Conservation (phyloP, 2,888 invertebrate genomes). For the Andricus curvator region DNA sequence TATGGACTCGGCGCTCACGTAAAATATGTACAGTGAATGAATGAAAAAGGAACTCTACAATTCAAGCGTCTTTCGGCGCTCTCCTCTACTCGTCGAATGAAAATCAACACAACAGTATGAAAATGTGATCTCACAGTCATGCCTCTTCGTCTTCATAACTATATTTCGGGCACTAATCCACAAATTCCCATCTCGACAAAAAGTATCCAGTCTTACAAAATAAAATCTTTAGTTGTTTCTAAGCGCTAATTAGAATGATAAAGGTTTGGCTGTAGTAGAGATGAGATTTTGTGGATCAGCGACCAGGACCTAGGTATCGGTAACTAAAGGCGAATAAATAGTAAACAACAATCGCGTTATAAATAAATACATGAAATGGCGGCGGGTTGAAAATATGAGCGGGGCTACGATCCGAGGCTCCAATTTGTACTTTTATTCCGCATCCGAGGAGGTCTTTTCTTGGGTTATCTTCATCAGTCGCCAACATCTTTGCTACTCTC, state of each 20-base stretch:
- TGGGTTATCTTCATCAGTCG: conserved; percentile 20
- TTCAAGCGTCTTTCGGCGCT: background rate
- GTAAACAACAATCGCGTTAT: conserved; percentile 18
- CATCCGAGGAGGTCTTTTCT: conserved; percentile 47
- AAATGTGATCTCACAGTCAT: conserved; percentile 34
- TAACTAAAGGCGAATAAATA: conserved; percentile 60
- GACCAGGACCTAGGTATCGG: conserved; percentile 45
- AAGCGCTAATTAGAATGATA: conserved; percentile 21
- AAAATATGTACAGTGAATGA: conserved; percentile 32
- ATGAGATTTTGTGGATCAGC: conserved; percentile 26
- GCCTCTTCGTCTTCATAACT: conserved; percentile 39
- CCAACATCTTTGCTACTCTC: conserved; percentile 23
- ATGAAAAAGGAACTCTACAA: conserved; percentile 30
- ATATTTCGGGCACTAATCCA: conserved; percentile 23
- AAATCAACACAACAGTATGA: conserved; percentile 34
- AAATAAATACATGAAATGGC: conserved; percentile 58
- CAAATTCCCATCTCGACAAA: conserved; percentile 22
- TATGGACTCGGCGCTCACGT: conserved; percentile 20
- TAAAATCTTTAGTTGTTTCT: conserved; percentile 34
- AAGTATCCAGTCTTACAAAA: conserved; percentile 30
- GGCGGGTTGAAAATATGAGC: conserved; percentile 58
- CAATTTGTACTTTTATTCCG: conserved; percentile 63
- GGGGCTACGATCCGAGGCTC: conserved; percentile 55
- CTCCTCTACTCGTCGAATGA: background rate
- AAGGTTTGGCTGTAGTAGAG: background rate